These are phyloP conservation scores for Pecten maximus DNA, from an alignment of 2,888 invertebrate genomes.

Conservation along the genomic window DNA sequence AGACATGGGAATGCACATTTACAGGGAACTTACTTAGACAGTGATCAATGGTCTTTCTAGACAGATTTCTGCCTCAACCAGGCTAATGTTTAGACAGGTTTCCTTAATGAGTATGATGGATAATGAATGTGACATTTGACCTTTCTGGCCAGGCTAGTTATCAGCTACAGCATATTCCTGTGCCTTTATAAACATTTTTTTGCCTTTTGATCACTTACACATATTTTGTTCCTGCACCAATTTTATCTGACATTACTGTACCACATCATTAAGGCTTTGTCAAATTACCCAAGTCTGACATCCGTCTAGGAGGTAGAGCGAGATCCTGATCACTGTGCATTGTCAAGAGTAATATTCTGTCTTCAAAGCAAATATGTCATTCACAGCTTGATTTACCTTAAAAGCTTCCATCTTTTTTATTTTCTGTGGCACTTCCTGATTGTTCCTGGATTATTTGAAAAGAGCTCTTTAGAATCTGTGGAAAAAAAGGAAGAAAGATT, in stretches of 20 bases:
- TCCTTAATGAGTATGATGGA: neutral
- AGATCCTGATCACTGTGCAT: neutral
- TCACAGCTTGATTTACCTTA: slow-evolving; percentile 2
- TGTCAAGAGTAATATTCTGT: neutral
- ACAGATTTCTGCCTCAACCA: neutral
- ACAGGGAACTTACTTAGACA: neutral
- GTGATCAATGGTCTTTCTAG: neutral
- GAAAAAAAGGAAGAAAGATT: neutral
- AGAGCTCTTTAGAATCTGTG: neutral
- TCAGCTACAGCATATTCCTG: neutral
- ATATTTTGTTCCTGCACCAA: neutral
- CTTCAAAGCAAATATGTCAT: neutral
- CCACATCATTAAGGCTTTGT: neutral
- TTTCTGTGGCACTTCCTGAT: neutral
- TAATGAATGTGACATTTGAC: neutral
- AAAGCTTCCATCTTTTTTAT: neutral
- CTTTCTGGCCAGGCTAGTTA: neutral
- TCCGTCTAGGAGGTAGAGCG: neutral
- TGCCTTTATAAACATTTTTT: neutral
- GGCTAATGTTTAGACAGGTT: neutral
- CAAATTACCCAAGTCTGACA: neutral
- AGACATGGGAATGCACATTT: neutral
- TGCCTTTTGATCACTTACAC: neutral
- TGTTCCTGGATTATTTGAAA: neutral
- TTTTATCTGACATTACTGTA: neutral